Conservation (phyloP, 1,140 invertebrate genomes). For the Lordiphosa collinella region DNA sequence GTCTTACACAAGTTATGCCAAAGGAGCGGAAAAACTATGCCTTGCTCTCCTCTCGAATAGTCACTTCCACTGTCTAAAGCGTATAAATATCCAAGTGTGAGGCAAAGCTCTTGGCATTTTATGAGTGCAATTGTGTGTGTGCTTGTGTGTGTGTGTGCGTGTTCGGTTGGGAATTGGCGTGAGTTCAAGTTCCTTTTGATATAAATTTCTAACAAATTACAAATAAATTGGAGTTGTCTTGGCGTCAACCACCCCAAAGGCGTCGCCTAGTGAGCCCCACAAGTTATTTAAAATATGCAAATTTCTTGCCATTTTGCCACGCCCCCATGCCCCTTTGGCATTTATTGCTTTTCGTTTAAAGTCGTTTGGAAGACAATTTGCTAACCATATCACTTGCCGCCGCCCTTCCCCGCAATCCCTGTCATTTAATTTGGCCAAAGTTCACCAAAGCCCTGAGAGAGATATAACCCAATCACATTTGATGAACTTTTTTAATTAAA, state of each 20-base stretch:
- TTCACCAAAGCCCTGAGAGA: conserved; percentile 30
- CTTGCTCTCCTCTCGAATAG: no score
- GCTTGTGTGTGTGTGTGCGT: conserved; percentile 20
- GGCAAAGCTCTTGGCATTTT: neutral
- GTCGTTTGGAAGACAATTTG: conserved; percentile 48
- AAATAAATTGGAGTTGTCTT: conserved; percentile 76
- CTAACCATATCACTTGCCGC: neutral
- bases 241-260: conserved; percentile 56
- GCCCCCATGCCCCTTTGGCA: conserved; percentile 21
- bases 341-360: conserved; percentile 66
- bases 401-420: no score
- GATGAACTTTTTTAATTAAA: conserved; percentile 61
- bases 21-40: no score
- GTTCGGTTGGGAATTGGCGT: conserved; percentile 35
- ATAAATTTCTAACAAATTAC: conserved; percentile 77
- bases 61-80: no score
- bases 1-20: conserved; percentile 13
- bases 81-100: neutral
- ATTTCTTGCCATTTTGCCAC: conserved; percentile 30
- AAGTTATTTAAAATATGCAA: conserved; percentile 76
- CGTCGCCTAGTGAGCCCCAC: conserved; percentile 42
- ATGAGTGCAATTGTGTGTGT: conserved; percentile 31
- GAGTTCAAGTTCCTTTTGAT: conserved; percentile 47
- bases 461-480: conserved; percentile 62
- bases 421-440: no score